A percentile compares a stretch with the other conserved stretches of the same genome.
phyloP scores from a whole-genome alignment of 2,888 invertebrate species.

The Omphaloscelis lunosa region DNA sequence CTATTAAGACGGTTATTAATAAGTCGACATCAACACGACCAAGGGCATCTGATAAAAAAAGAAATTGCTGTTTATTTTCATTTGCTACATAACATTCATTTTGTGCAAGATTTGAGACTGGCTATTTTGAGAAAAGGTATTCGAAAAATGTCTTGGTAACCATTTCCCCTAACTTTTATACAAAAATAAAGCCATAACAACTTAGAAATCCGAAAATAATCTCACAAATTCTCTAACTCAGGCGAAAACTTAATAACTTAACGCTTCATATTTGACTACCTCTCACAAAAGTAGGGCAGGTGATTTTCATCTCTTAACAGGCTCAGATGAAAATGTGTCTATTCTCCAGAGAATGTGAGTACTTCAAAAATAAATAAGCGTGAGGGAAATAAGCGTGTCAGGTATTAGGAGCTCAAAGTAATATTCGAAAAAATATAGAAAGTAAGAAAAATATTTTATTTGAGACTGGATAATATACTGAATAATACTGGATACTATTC shows the following conservation, averaged over 20 bases:
- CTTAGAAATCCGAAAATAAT: not conserved
- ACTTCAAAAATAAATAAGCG: conserved; percentile 4
- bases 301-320: conserved; percentile 34
- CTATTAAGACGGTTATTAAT: too few relatives aligned
- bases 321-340: conserved; percentile 20
- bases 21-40: too few relatives aligned
- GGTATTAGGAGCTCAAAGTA: not conserved
- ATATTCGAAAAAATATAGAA: too few relatives aligned
- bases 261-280: conserved; percentile 18
- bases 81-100: not conserved
- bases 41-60: too few relatives aligned
- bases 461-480: too few relatives aligned
- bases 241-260: conserved; percentile 28
- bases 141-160: not conserved
- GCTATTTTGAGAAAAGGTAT: not conserved
- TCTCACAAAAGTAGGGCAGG: conserved; percentile 12
- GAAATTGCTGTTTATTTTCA: not conserved
- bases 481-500: too few relatives aligned
- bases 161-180: not conserved
- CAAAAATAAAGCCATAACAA: not conserved
- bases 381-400: not conserved
- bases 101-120: not conserved
- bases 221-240: not conserved
- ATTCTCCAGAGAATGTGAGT: conserved; percentile 10
- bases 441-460: too few relatives aligned